Base-by-base conservation (phyloP, 1,140 invertebrate genomes). In the Danaus plexippus region DNA sequence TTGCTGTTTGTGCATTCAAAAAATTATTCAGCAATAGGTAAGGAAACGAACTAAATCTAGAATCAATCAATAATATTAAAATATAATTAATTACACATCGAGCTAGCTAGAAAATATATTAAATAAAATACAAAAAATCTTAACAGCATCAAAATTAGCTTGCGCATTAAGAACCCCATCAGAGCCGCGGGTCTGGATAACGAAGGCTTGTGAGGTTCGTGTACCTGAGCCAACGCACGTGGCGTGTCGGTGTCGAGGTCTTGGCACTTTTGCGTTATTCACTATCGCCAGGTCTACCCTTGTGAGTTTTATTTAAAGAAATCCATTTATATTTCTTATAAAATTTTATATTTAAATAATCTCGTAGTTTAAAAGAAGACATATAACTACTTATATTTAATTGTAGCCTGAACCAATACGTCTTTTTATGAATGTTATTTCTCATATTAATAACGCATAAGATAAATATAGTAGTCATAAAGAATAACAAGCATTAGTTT, bases 1-100 rank as follows among this genome's bases (percentile, higher is more conserved):
- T 52, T 86, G 47, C 67, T 83, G 6, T 85, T 80, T 43, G 71
- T 72, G 10, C 83, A 86, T 46, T 71, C 76, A 11, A 78, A 75
- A 44, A 86, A 86, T 55, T 80, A 85, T 52, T 80, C 72, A 42
- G 78, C 80, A 43, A 62, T 83, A 47, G 81, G 83, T 85, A 52
- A 75, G 77, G 7, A 32, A 32, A 32, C 2, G 2, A 32, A 4
- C 22, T 32, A 32, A 32, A 32, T 32, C 1, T 32, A 32, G 22
- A 32, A 7, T 32, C 7, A 32, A 32, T 32, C 22, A 32, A 32
- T 32, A 32, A 32, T 32, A 32, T 32, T 32, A 32, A 32, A 32
- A 32, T 3, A 22, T 22, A 22, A 22, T 22, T 22, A 32, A 32
- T 32, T 32, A 5, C 50, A 41, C n/a, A 42, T 49, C n/a, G 11